Evolutionary conservation across 2,888 invertebrate genomes (phyloP), one percentile per base, ranked within the genome.

Genomic region (Pristionchus exspectatus): DNA sequence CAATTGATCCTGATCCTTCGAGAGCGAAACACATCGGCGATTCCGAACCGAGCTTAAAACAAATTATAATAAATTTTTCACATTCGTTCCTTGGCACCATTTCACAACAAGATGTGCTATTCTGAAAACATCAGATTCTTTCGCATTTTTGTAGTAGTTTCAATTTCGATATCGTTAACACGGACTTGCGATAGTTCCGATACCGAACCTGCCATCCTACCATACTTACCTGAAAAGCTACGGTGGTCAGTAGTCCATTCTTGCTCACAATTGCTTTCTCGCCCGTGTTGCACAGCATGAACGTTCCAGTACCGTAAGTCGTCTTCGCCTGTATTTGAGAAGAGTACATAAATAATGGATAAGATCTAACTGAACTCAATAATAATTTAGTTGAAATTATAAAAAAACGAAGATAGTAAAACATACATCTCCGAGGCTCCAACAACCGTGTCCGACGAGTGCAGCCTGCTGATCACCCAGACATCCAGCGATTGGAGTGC

Each of bases 201-300:
- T 50, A 85, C 56, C 63, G n/a, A 83, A 63, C 7, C 21, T 24
- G 63, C 24, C n/a, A 63, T 10, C 44, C 44, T 50, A 50, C 12
- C 12, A 30, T 18, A 21, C 90, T 18, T 84, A 93, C 93, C 90
- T 94, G 94, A 95, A 98, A 98, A 0, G 97, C 98, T 0, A 98
- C 97, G 0, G 98, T 98, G 0, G 98, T 98, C 27, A 98, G 96
- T 7, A 98, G 96, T 0, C 98, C 98, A 94, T 97, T 97, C 0
- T 97, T 96, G 0, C 98, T 98, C 93, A 97, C 96, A 27, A 95
- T 90, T 1, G 93, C 93, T 88, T 97, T 96, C 0, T 96, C 96
- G 0, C 99, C 99, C 0, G 98, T 99, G 95, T 99, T 99, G 95
- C 97, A 98, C 0, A 99, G 96, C 33, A 99, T 96, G 95, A 99